These are phyloP conservation scores for Latrodectus geometricus DNA, from an alignment of 1,140 invertebrate species.

Conservation along the genomic window DNA sequence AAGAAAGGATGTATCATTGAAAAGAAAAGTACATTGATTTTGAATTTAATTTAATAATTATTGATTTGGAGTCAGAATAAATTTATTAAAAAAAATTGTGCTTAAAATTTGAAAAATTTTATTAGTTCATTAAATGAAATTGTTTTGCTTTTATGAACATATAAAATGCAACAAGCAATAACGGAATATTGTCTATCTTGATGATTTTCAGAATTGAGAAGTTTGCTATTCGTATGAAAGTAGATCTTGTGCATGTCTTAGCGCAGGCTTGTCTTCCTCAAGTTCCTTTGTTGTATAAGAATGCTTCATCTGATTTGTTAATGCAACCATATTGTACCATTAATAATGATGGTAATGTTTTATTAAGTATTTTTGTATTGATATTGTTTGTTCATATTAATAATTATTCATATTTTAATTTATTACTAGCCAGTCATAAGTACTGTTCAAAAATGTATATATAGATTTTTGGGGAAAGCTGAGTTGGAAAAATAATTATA, in stretches of 20 bases:
- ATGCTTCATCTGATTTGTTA: conserved; percentile 8
- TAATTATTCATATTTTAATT: background rate
- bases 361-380: background rate
- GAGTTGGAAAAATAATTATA: background rate
- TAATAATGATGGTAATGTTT: conserved; percentile 2
- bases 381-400: background rate
- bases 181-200: no score
- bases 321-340: background rate
- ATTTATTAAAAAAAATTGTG: no score
- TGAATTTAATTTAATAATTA: no score
- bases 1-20: no score
- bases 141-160: no score
- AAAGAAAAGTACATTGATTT: no score
- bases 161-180: no score
- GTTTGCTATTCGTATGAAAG: conserved; percentile 57
- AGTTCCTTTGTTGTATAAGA: conserved; percentile 34
- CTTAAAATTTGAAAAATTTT: no score
- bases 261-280: conserved; percentile 54
- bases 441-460: background rate
- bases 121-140: no score
- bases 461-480: background rate
- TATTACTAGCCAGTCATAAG: background rate
- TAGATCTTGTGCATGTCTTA: conserved; percentile 54
- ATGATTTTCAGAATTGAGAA: conserved; percentile 37
- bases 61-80: no score